Base-by-base conservation (phyloP, 2,797 vertebrate species). In the Microctenopoma stevenorrisi region DNA sequence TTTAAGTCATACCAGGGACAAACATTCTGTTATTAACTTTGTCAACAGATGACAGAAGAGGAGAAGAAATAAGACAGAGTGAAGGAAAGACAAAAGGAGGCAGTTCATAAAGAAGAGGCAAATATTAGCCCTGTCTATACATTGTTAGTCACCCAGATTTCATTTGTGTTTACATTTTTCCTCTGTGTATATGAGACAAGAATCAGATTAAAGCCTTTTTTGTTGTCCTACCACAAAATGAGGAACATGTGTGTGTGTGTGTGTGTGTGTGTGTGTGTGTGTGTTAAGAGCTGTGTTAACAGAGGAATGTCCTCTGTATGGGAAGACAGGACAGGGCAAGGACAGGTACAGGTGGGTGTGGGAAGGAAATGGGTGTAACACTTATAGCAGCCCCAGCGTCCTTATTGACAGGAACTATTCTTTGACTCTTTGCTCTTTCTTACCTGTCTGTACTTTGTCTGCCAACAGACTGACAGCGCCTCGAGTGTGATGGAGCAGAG, bases 271-370 rank as follows among this genome's bases (percentile, higher is more conserved):
- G 50, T 56, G 22, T 52, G 33, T 69, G 43, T 67, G 62, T 71
- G 58, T 58, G 15, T 60, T 63, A 54, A 77, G 48, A 54, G 53
- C 54, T 49, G 65, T 56, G 86, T 70, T 84, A 88, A 90, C 66
- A 71, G 84, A 86, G 35, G 10, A 72, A 87, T 80, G 46, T n/a
- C 47, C 52, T 76, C 61, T 51, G 55, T 69, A 69, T 75, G 6
- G 15, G 42, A 64, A 56, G 68, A 52, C 43, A 53, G 59, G 58
- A 58, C 14, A 53, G n/a, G 0, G 16, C 56, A 57, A 55, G 18
- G 47, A 46, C 62, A 55, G 51, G 46, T 52, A 43, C 1, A 8
- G 63, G n/a, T 51, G 44, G 48, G 37, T 63, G 68, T 49, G 44
- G 46, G 30, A 54, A 83, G 85, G 81, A 85, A 78, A 51, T 68